Conservation (phyloP, 92 coral and sea anemone species). For the Bergia sp. region DNA sequence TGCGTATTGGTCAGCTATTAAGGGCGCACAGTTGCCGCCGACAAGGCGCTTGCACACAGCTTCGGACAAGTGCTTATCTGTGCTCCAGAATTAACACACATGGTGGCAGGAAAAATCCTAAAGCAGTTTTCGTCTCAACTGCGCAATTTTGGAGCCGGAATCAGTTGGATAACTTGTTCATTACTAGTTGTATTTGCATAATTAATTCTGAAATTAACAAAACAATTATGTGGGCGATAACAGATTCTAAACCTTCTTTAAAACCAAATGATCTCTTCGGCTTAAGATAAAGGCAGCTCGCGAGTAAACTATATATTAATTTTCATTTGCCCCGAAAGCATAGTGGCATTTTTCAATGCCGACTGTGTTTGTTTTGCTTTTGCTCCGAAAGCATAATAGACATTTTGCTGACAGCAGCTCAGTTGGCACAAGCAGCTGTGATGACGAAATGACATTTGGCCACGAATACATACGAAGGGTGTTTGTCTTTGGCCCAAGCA, state of each 20-base stretch:
- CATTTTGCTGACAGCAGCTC: conserved; percentile 44
- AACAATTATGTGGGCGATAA: conserved; percentile 78
- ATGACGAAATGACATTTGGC: conserved; percentile 59
- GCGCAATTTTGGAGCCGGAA: conserved; percentile 38
- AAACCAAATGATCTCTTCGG: conserved; percentile 40
- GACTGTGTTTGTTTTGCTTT: conserved; percentile 57
- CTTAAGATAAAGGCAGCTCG: conserved; percentile 34
- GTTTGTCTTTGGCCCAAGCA: conserved; percentile 62
- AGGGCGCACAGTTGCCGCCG: conserved; percentile 25
- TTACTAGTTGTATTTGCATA: conserved; percentile 75
- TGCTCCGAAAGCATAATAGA: conserved; percentile 42
- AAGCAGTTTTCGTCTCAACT: conserved; percentile 22
- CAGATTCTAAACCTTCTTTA: conserved; percentile 51
- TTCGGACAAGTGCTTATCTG: conserved; percentile 26
- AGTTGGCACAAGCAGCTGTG: conserved; percentile 72
- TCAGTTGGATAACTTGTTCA: conserved; percentile 35
- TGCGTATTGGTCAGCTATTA: conserved; percentile 84
- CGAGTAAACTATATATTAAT: conserved; percentile 51
- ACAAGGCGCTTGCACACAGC: conserved; percentile 28
- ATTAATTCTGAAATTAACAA: conserved; percentile 80
- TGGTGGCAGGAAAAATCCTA: conserved; percentile 7
- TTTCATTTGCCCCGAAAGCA: conserved; percentile 53
- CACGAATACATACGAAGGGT: conserved; percentile 64
- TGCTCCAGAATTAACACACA: conserved; percentile 22
- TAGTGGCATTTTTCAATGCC: conserved; percentile 40